Evolutionary conservation across 2,888 invertebrate genomes (phyloP).

Genomic region (Siphlonurus alternatus): DNA sequence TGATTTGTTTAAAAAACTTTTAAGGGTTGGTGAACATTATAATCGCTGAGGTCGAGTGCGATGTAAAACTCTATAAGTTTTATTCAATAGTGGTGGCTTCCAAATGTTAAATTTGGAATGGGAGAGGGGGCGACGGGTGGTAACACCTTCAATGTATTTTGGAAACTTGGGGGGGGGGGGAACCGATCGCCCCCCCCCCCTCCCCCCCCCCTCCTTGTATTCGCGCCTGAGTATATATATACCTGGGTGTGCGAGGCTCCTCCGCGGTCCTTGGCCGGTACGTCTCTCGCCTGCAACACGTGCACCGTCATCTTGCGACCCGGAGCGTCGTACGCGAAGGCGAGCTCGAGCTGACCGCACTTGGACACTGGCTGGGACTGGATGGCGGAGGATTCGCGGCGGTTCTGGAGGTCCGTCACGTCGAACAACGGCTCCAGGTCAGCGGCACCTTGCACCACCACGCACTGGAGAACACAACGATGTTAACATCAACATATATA

Average conservation of each 20-base stretch:
- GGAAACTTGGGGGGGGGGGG: no score
- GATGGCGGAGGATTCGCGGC: conserved; percentile 12
- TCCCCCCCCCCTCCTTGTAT: no score
- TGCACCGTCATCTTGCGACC: conserved; percentile 86
- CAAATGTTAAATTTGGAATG: no score
- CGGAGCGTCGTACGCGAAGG: conserved; percentile 76
- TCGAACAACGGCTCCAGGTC: conserved; percentile 24
- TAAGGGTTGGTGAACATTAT: no score
- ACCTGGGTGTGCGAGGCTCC: conserved; percentile 53
- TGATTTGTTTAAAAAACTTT: no score
- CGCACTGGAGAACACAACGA: conserved; percentile 26
- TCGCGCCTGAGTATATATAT: no score
- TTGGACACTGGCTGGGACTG: conserved; percentile 29
- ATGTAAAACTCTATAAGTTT: no score
- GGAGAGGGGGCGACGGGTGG: no score
- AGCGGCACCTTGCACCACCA: conserved; percentile 31
- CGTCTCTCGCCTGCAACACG: conserved; percentile 68
- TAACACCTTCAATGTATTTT: no score
- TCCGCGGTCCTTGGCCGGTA: conserved; percentile 52
- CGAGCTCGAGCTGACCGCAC: conserved; percentile 71
- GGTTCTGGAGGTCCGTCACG: conserved; percentile 14
- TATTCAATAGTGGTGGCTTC: no score
- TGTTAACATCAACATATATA: background rate
- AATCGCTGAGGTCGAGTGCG: no score
- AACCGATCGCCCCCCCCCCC: no score